Base-by-base conservation (phyloP, 2,888 invertebrate genomes). In the Netelia melanura region DNA sequence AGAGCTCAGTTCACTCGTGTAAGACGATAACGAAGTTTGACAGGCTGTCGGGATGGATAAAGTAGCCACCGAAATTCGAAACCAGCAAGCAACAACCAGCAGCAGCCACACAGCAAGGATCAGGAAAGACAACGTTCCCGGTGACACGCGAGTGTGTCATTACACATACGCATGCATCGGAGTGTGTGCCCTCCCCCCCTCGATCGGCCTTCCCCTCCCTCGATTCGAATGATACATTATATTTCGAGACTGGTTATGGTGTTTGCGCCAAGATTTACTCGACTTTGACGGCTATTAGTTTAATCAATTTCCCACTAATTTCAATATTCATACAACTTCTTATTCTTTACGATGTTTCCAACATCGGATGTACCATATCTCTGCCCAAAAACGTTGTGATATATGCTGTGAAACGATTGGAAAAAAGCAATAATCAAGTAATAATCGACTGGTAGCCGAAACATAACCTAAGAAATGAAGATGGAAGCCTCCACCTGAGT, bases 21-120 rank as follows among this genome's bases (percentile, higher is more conserved):
- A 93, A 93, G 92, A 91, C 87, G 92, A 92, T 93, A 93, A 93
- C 89, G 93, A 93, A 90, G 93, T 91, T 92, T 92, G 93, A 93
- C 93, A 92, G 92, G 91, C 91, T 92, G 92, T 93, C 93, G 90
- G 90, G 89, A 90, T 89, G 91, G 90, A 92, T 92, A 90, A 91
- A 89, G 91, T 92, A 91, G 93, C 93, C 90, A 90, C 91, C 88
- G 93, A 92, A 87, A 93, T 89, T 91, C 87, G 92, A 93, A 90
- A 93, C 91, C 90, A 88, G n/a, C 88, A 87, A 17, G 43, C 38
- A 38, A 21, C 65, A 87, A 87, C 88, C 85, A 74, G 78, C 83
- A 70, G 72, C 81, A 64, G 76, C 82, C 64, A 54, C 64, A 54
- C 68, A 83, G 67, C 68, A 70, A 75, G 77, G 74, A 79, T 79